Evolutionary conservation across 2,797 vertebrate genomes (phyloP).

Genomic region (Rhincodon typus): DNA sequence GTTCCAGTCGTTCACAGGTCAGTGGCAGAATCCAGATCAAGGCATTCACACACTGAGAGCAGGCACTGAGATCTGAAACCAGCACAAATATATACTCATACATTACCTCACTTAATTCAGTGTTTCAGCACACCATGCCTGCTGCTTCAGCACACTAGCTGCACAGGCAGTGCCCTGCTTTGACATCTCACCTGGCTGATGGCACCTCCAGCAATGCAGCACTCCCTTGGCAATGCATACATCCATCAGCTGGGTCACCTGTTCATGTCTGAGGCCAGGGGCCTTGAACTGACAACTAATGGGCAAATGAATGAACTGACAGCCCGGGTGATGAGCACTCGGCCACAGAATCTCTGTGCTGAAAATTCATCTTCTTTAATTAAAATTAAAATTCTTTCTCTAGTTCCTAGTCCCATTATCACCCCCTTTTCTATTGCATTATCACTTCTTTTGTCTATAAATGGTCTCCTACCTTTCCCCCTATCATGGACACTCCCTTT

Average conservation of each 20-base stretch:
- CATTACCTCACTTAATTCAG: neutral
- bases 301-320: neutral
- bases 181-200: neutral
- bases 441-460: neutral
- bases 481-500: neutral
- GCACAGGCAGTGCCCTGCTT: no score
- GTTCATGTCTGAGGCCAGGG: neutral
- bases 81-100: neutral
- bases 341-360: neutral
- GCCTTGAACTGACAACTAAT: neutral
- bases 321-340: neutral
- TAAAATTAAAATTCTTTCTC: neutral
- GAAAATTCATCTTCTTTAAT: neutral
- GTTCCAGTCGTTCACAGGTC: neutral
- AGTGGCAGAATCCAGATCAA: constrained; percentile 28
- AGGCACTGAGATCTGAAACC: constrained; percentile 25
- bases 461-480: neutral
- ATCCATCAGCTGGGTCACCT: neutral
- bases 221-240: no score
- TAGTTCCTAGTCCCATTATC: neutral
- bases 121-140: neutral
- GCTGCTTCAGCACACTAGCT: neutral
- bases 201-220: neutral
- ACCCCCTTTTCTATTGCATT: neutral
- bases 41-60: constrained; percentile 17